Evolutionary conservation across 2,797 vertebrate species (phyloP).

Genomic region (Tadarida brasiliensis): DNA sequence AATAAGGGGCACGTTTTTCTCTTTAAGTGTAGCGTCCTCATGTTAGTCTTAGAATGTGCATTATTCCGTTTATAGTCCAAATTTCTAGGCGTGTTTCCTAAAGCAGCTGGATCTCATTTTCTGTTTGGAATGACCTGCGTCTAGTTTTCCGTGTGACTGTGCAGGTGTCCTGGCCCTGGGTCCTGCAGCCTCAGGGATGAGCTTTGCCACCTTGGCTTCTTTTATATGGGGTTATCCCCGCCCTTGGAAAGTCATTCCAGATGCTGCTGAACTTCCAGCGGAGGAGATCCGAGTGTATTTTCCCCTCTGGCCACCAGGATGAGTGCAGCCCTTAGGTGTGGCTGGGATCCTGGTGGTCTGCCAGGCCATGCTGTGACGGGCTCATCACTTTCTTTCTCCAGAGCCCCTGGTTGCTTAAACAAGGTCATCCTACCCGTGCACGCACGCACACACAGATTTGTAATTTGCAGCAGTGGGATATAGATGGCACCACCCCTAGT

Average conservation of each 20-base stretch:
- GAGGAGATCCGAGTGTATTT: not conserved
- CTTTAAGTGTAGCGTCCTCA: not conserved
- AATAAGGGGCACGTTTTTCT: not conserved
- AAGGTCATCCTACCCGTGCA: not conserved
- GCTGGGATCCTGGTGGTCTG: not conserved
- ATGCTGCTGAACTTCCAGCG: not conserved
- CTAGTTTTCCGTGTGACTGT: not conserved
- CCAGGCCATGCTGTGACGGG: not conserved
- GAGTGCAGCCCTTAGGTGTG: not conserved
- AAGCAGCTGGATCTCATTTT: not conserved
- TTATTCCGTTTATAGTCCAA: not conserved
- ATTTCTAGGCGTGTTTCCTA: not conserved
- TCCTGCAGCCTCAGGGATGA: not conserved
- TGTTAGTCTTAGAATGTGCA: not conserved
- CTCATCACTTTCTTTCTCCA: not conserved
- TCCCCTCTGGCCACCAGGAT: not conserved
- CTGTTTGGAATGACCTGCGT: not conserved
- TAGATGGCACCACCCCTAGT: not conserved
- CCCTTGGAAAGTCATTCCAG: not conserved
- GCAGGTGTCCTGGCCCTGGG: not conserved
- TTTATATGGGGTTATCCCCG: not conserved
- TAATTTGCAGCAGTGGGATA: not conserved
- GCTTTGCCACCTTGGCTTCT: not conserved
- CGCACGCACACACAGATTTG: too few species aligned
- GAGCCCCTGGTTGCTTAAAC: not conserved